Evolutionary conservation across 2,797 vertebrate species (phyloP), one percentile per base, ranked within the genome.

Genomic region (Manis pentadactyla): DNA sequence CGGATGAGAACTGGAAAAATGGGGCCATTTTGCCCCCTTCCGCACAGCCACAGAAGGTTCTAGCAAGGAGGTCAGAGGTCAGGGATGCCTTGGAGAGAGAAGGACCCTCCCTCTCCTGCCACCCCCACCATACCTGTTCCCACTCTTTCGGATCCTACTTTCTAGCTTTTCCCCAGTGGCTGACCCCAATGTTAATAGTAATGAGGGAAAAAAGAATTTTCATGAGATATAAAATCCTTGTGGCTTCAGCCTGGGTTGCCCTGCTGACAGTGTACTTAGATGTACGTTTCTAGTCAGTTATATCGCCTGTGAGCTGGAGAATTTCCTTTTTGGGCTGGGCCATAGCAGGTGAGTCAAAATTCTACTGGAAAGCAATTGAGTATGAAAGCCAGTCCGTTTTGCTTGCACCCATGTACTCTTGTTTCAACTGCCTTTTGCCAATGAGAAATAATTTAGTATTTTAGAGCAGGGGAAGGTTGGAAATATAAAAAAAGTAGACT

Each of bases 61-160:
- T 92, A 99, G 99, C 98, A 98, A 98, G 95, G 63, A 98, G 98
- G 99, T 98, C 98, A 99, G 98, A 99, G 99, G 98, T 98, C 98
- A 98, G 98, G 98, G 98, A 98, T 98, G 98, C 97, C 97, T 4
- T 95, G 98, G 98, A 96, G 98, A 98, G 98, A 98, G 99, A 98
- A 98, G 97, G 98, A 98, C 98, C 98, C 87, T 77, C 71, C 6
- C 4, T 12, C 7, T 5, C 18, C 46, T 11, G 46, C 46, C 46
- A 11, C 97, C 96, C 98, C 97, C 46, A n/a, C 97, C 97, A 98
- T 95, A 97, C 98, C 98, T 98, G 98, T 99, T 99, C 98, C 98
- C 99, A 98, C 98, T 98, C 97, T 86, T 98, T 98, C 98, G 98
- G 98, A 98, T 99, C 98, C 98, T 98, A 97, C 96, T 92, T 98